Base-by-base conservation (phyloP, 2,113 vertebrate species). In the Felis chaus region DNA sequence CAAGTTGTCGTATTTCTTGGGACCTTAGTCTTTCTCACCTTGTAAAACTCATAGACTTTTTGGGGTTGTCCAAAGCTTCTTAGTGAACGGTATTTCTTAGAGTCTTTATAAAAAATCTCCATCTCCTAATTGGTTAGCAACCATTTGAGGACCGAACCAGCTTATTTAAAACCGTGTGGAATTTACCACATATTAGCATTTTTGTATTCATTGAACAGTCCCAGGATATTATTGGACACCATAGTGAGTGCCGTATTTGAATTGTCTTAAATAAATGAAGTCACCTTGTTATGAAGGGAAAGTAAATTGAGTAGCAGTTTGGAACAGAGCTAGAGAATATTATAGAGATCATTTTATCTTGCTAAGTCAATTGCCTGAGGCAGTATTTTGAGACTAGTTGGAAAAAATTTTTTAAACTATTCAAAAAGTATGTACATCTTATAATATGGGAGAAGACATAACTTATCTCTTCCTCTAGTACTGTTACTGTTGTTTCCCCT, bases 261-360 rank as follows among this genome's bases (percentile, higher is more conserved):
- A n/a, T 66, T 92, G 79, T 97, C 74, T 89, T 63, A 69, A 50
- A 36, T 79, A 89, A 91, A 55, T 23, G 61, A 82, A 94, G 36
- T 97, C 23, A 90, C 31, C n/a, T 96, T 71, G 23, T 66, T 87
- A 48, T 78, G 66, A 89, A 89, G 48, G 74, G 25, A 93, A 92
- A 85, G 50, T 92, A 97, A 86, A 93, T 73, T 83, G 65, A 94
- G 25, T 39, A 83, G 84, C 87, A 65, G 86, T 88, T 73, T 82
- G 76, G 48, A 96, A 74, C 25, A 57, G 69, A 85, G 31, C 39
- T 61, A 79, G 76, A 74, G 69, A 25, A 25, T 66, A 89, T 89
- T 97, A 74, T 89, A 65, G 57, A 82, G n/a, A 73, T 61, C 18
- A 16, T 81, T 95, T 97, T 93, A 80, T 90, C 36, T 91, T 95